Conservation (phyloP, 2,113 vertebrate genomes). For the Microcebus murinus region DNA sequence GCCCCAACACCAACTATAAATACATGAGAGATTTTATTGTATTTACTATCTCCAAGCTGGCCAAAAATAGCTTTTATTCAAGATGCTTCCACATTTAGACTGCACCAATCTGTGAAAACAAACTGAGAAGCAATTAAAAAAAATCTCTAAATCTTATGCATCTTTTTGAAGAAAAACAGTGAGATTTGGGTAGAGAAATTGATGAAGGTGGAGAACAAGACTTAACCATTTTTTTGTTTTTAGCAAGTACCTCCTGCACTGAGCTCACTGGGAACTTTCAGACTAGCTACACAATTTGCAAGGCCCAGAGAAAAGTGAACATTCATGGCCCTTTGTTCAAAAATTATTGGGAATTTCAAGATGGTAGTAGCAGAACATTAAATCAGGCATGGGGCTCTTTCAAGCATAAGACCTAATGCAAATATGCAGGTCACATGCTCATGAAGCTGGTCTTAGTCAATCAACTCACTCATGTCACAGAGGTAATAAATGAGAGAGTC, state of each 20-base stretch:
- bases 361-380: neutral
- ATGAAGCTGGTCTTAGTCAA: neutral
- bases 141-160: neutral
- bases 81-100: neutral
- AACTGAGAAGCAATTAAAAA: neutral
- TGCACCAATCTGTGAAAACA: neutral
- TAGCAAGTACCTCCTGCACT: neutral
- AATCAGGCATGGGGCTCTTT: neutral
- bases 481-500: neutral
- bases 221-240: neutral
- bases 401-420: neutral
- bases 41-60: constrained; percentile 19
- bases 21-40: constrained; percentile 11
- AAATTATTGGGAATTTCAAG: neutral
- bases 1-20: neutral
- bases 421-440: neutral
- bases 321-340: neutral
- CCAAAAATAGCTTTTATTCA: constrained; percentile 1
- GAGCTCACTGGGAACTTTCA: neutral
- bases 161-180: constrained; percentile 28
- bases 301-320: neutral
- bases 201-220: neutral
- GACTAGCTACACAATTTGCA: neutral
- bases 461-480: neutral
- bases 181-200: neutral